Evolutionary conservation across 2,797 vertebrate species (phyloP).

Genomic region (Spinus pinus): DNA sequence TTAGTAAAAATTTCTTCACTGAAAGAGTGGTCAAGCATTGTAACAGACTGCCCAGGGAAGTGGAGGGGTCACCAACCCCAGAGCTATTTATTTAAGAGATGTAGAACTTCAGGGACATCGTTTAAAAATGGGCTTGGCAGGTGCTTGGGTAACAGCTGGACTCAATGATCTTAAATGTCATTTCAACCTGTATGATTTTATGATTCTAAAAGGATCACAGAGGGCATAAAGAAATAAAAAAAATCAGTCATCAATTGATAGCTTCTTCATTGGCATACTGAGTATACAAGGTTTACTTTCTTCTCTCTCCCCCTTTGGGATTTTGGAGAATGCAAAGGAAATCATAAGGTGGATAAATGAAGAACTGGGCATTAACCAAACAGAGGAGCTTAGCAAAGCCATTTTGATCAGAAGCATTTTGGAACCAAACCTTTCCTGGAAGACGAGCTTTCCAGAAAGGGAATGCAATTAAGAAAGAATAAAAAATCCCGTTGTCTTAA

Average conservation of each 20-base stretch:
- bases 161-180: background rate
- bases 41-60: background rate
- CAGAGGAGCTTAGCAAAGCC: background rate
- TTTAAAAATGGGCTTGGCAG: background rate
- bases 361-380: background rate
- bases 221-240: background rate
- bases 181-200: background rate
- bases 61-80: background rate
- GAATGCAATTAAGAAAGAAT: slow-evolving; percentile 2
- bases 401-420: background rate
- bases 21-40: background rate
- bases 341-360: background rate
- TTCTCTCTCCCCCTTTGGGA: accelerated
- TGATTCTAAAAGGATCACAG: background rate
- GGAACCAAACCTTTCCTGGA: background rate
- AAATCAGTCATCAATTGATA: background rate
- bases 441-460: background rate
- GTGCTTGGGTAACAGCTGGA: background rate
- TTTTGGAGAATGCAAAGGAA: background rate
- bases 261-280: background rate
- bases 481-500: background rate
- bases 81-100: background rate
- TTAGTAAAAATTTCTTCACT: background rate
- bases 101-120: background rate
- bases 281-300: background rate